Base-by-base conservation (phyloP, 2,797 vertebrate species). In the Bucorvus abyssinicus region DNA sequence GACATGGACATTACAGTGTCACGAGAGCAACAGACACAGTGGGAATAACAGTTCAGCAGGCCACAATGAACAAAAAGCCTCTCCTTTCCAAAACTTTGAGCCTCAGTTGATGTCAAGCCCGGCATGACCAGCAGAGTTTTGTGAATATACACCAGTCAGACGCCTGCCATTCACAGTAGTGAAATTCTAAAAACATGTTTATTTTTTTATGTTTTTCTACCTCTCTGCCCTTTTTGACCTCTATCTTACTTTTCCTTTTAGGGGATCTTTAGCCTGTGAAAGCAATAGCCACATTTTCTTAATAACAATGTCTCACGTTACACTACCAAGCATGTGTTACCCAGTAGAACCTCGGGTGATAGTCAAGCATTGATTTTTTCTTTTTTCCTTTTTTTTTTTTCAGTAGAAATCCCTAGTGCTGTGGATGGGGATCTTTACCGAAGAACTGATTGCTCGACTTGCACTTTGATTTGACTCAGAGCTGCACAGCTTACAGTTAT, bases 271-370 rank as follows among this genome's bases (percentile, higher is more conserved):
- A 93, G 75, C 42, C 32, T 86, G 20, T 75, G 22, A 93, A 91
- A 88, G 26, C 29, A 78, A 45, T 44, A 86, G 4, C 7, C 16
- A 30, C 8, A 14, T 88, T 84, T 86, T 76, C 22, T 59, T 76
- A 59, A 60, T 65, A 91, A 73, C 26, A 65, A 18, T 63, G 7
- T 59, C 47, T 56, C 67, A 45, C 32, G 23, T 81, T 85, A 36
- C 20, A 65, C 21, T 27, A 49, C 7, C 1, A 0, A 4, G 27
- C 9, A 50, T 1, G 8, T 49, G 42, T 55, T 78, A 40, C 18
- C 47, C 15, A 44, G 23, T 29, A 94, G 87, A 87, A 64, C n/a
- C 47, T 75, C 27, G 17, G 12, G 61, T 50, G 71, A 52, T 10
- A 64, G 34, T 78, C 16, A 74, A 65, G 7, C 26, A 71, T 24